Base-by-base conservation (phyloP, 2,113 vertebrate genomes). In the Phocoena phocoena region DNA sequence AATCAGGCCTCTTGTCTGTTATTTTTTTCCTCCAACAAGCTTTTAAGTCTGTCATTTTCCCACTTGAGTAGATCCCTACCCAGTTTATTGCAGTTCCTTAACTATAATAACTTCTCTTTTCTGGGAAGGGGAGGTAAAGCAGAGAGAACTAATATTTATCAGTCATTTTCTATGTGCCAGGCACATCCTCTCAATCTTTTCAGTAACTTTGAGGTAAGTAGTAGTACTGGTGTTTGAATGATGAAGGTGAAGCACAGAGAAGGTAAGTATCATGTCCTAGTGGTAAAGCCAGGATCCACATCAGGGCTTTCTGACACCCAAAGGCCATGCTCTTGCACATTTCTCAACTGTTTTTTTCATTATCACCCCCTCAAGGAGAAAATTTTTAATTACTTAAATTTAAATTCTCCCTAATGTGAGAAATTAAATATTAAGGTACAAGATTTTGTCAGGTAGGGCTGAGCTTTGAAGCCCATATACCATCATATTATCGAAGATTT, bases 341-440 rank as follows among this genome's bases (percentile, higher is more conserved):
- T 77, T 90, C 53, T 77, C 44, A 82, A 71, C n/a, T 10, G 5
- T 18, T 36, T 62, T 76, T 76, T 23, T 17, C n/a, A 76, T 93
- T 11, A 76, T 26, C 60, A 83, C 23, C 14, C 31, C 4, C 4
- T 15, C 31, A 26, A 38, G 41, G 8, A 63, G 28, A 85, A 76
- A 70, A 14, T 31, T 88, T 80, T 63, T 55, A 65, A 71, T 95
- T 89, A 81, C 28, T 85, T 97, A 77, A 95, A 38, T 58, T 58
- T 21, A 58, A 58, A 58, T 93, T 97, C 50, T 87, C 31, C 28
- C 26, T 93, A 83, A 79, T 60, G 63, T 62, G 38, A 79, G 63
- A 93, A 70, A 90, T 67, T 88, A 96, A 77, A 71, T 90, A 65
- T 81, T 89, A 79, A 88, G 67, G 76, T 67, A 65, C 73, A 90